Evolutionary conservation across 2,113 vertebrate species (phyloP), one percentile per base, ranked within the genome.

Genomic region (Neotoma lepida): DNA sequence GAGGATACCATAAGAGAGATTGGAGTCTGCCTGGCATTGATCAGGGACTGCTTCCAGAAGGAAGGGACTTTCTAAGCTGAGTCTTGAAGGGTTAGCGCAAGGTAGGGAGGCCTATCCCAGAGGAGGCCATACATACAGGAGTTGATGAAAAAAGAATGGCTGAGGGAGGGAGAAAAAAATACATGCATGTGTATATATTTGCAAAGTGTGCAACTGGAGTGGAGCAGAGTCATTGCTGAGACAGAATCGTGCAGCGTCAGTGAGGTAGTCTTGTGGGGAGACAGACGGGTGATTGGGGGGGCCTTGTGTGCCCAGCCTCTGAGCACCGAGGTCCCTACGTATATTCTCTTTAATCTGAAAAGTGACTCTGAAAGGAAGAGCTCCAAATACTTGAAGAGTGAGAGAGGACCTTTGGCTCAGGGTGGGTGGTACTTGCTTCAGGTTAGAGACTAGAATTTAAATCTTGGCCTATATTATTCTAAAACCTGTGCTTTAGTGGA

Each of bases 31-130:
- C 35, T 95, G 63, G 54, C 64, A 74, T 82, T 92, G 68, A 20
- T 63, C n/a, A 94, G 86, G 89, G 44, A 91, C 64, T 76, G 30
- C 87, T 95, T 96, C n/a, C 71, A 39, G 82, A 73, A 93, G n/a
- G 82, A 90, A 93, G 46, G 20, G 86, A 49, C 35, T 94, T 94
- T 94, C n/a, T 18, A 2, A 51, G 4, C 68, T 87, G 28, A 94
- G 46, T 91, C 30, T 84, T 95, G 63, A 76, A 70, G 84, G 20
- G 28, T 35, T 46, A 88, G 30, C 26, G 80, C 54, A 33, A 95
- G 44, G 82, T 82, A 93, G 76, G 30, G 35, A 51, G 46, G 33
- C 17, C 51, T n/a, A 5, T 95, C 46, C 80, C 10, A 56, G 81
- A 90, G 10, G 56, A 9, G 14, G 41, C 2, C 6, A 12, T 92